Evolutionary conservation across 2,113 vertebrate species (phyloP).

Genomic region (Rhea pennata): DNA sequence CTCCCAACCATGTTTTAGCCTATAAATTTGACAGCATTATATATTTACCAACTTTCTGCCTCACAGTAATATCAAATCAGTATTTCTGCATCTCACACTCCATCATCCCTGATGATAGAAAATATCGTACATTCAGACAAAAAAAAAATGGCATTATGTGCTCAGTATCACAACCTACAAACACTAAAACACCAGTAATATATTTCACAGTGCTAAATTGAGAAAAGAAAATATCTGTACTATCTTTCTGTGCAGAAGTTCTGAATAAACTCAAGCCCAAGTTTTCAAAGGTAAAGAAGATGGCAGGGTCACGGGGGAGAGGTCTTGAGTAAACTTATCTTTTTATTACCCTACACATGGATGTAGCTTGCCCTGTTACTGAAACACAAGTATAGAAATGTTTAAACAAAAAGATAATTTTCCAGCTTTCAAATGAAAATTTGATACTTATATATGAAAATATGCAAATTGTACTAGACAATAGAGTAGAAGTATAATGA

Average conservation of each 20-base stretch:
- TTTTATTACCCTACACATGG: neutral
- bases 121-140: neutral
- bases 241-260: accelerated
- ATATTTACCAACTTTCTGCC: neutral
- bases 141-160: neutral
- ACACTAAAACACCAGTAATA: neutral
- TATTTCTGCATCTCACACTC: neutral
- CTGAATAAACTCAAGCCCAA: neutral
- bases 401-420: neutral
- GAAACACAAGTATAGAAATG: neutral
- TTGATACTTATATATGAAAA: neutral
- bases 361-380: neutral
- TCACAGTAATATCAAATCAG: neutral
- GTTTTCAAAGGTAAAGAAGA: neutral
- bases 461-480: neutral
- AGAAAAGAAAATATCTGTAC: neutral
- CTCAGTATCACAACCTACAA: neutral
- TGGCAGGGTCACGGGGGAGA: neutral
- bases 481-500: neutral
- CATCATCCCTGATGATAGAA: neutral
- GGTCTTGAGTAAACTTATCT: neutral
- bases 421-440: neutral
- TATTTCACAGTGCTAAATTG: neutral
- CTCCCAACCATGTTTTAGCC: neutral
- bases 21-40: neutral